phyloP scores from a whole-genome alignment of 37 sponge, comb jelly and placozoan species.

The Geodia barretti region DNA sequence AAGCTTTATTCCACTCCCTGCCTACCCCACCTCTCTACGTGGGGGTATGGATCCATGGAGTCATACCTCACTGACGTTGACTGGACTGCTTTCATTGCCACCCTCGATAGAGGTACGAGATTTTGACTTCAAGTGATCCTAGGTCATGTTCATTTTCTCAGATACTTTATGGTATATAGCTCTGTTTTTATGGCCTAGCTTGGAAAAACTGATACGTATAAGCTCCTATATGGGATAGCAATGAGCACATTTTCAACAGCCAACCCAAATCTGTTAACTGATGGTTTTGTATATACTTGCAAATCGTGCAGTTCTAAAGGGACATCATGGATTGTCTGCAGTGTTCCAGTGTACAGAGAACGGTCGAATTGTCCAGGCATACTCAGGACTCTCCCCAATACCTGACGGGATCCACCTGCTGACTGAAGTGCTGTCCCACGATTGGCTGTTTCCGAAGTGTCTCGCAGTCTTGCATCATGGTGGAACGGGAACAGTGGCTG shows the following conservation, averaged over 20 bases:
- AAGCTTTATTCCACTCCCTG: neutral
- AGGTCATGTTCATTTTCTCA: too few relatives aligned
- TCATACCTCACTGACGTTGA: slow-evolving; percentile 10
- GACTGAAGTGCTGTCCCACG: slow-evolving; percentile 14
- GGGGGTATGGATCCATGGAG: slow-evolving; percentile 78
- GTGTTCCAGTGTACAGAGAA: slow-evolving; percentile 28
- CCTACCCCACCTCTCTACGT: slow-evolving; percentile 35
- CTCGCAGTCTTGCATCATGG: slow-evolving; percentile 56
- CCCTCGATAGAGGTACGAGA: slow-evolving; percentile 33
- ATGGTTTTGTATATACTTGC: neutral
- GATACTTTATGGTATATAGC: too few relatives aligned
- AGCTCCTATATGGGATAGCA: too few relatives aligned
- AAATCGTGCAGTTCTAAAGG: slow-evolving; percentile 3
- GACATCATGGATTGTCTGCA: neutral
- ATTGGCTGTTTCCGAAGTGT: slow-evolving; percentile 50
- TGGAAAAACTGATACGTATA: too few relatives aligned
- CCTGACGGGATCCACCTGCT: slow-evolving; percentile 4
- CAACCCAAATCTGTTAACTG: neutral
- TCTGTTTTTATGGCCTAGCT: too few relatives aligned
- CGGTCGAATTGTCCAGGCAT: slow-evolving; percentile 7
- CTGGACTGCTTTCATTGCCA: slow-evolving; percentile 26
- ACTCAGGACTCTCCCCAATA: neutral
- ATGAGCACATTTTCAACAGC: too few relatives aligned
- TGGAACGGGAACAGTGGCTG: slow-evolving; percentile 51
- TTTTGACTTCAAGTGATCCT: too few relatives aligned